Conservation (phyloP, 1,140 invertebrate genomes). For the Polypedilum pembai region DNA sequence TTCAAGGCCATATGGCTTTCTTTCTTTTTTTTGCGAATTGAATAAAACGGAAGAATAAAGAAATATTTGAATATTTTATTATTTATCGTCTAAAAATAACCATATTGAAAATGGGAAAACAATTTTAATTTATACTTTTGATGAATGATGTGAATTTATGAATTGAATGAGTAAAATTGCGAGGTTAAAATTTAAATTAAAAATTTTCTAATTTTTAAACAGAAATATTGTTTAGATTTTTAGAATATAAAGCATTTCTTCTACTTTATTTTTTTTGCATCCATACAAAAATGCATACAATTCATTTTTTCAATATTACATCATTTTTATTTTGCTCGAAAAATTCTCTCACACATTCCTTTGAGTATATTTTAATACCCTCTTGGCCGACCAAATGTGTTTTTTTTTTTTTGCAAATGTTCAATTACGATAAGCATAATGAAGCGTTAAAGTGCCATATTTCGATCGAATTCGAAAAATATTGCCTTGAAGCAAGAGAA, state of each 20-base stretch:
- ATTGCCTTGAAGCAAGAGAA: too few species aligned
- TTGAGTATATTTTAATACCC: too few species aligned
- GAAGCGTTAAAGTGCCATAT: background rate
- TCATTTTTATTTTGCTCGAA: too few species aligned
- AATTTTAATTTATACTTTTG: background rate
- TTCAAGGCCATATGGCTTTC: slow-evolving; percentile 20
- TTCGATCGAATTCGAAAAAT: background rate
- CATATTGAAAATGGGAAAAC: background rate
- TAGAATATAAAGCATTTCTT: too few species aligned
- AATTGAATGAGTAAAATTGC: background rate
- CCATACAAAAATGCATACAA: too few species aligned
- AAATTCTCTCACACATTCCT: too few species aligned
- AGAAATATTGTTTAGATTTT: too few species aligned
- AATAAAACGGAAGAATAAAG: background rate
- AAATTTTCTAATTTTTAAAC: too few species aligned
- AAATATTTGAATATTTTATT: too few species aligned
- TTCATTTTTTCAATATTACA: too few species aligned
- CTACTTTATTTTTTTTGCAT: too few species aligned
- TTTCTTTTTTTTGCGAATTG: background rate
- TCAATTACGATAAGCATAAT: background rate
- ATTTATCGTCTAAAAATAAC: background rate
- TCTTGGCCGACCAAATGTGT: background rate
- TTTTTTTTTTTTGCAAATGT: background rate
- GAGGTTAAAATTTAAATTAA: too few species aligned
- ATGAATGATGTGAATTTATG: slow-evolving; percentile 6